Evolutionary conservation across 2,797 vertebrate species (phyloP).

Genomic region (Acanthurus lineatus): DNA sequence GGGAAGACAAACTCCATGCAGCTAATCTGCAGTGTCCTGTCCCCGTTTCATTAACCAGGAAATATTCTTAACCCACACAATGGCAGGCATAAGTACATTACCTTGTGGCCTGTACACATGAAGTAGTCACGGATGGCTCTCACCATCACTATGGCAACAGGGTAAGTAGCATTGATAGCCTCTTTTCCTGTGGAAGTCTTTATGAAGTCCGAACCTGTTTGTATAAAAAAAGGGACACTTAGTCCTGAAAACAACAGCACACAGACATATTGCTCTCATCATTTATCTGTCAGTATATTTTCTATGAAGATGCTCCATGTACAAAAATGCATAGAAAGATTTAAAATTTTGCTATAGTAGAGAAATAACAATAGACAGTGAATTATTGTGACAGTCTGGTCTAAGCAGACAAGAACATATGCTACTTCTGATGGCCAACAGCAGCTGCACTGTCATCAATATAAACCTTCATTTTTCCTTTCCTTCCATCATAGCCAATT

Average conservation of each 20-base stretch:
- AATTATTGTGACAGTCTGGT: constrained; percentile 59
- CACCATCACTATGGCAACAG: constrained; percentile 94
- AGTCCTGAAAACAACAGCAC: constrained; percentile 22
- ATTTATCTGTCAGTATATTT: background rate
- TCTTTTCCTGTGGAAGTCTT: constrained; percentile 99
- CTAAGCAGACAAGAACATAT: constrained; percentile 77
- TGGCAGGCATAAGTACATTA: constrained; percentile 59
- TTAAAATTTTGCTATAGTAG: constrained; percentile 1
- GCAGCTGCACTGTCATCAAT: constrained; percentile 80
- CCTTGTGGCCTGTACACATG: constrained; percentile 93
- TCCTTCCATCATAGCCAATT: constrained; percentile 84
- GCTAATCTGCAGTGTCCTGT: background rate
- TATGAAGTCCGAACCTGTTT: constrained; percentile 96
- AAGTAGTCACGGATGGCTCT: constrained; percentile 94
- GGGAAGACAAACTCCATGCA: background rate
- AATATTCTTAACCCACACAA: background rate
- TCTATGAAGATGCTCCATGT: background rate
- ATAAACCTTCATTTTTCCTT: constrained; percentile 76
- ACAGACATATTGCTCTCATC: background rate
- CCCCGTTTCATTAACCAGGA: background rate
- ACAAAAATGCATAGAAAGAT: background rate
- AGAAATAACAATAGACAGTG: constrained; percentile 31
- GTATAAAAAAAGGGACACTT: constrained; percentile 20
- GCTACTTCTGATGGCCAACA: constrained; percentile 69
- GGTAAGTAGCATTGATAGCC: constrained; percentile 93